Conservation (phyloP, 2,888 invertebrate genomes). For the Drosophila pseudotakahashii region DNA sequence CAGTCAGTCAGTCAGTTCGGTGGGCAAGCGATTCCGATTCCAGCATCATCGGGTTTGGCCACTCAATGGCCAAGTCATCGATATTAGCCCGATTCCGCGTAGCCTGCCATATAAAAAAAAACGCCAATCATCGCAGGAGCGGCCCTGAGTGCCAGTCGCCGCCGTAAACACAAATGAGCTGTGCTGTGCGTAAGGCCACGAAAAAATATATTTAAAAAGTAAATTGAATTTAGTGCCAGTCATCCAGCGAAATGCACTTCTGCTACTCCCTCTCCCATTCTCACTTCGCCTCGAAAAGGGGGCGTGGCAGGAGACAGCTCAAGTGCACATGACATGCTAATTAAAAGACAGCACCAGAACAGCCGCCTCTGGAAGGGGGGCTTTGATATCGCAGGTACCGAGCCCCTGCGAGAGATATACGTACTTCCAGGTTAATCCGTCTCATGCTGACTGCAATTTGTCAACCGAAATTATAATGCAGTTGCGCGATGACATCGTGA, state of each 20-base stretch:
- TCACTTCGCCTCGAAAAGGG: slow-evolving; percentile 21
- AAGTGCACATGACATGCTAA: slow-evolving; percentile 83
- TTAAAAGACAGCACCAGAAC: slow-evolving; percentile 80
- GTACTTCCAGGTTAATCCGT: slow-evolving; percentile 57
- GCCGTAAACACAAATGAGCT: slow-evolving; percentile 50
- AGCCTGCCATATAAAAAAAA: slow-evolving; percentile 57
- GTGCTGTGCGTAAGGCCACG: slow-evolving; percentile 44
- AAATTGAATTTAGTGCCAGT: slow-evolving; percentile 78
- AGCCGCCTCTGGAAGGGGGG: slow-evolving; percentile 54
- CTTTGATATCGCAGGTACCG: slow-evolving; percentile 7
- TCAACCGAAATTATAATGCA: slow-evolving; percentile 72
- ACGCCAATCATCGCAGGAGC: slow-evolving; percentile 78
- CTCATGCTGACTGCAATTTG: slow-evolving; percentile 79
- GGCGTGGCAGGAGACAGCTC: slow-evolving; percentile 46
- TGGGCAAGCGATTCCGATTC: slow-evolving; percentile 1
- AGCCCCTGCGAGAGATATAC: slow-evolving; percentile 1
- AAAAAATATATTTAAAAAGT: slow-evolving; percentile 70
- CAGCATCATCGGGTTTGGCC: slow-evolving; percentile 42
- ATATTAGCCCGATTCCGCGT: slow-evolving; percentile 80
- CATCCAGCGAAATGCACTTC: slow-evolving; percentile 76
- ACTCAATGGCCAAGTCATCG: slow-evolving; percentile 78
- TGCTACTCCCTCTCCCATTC: slow-evolving; percentile 29
- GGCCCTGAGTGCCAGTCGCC: slow-evolving; percentile 73
- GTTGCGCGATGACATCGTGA: slow-evolving; percentile 33
- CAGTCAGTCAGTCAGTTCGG: slow-evolving; percentile 18